phyloP scores from a whole-genome alignment of 2,113 vertebrate genomes.

The Colinus virginianus region DNA sequence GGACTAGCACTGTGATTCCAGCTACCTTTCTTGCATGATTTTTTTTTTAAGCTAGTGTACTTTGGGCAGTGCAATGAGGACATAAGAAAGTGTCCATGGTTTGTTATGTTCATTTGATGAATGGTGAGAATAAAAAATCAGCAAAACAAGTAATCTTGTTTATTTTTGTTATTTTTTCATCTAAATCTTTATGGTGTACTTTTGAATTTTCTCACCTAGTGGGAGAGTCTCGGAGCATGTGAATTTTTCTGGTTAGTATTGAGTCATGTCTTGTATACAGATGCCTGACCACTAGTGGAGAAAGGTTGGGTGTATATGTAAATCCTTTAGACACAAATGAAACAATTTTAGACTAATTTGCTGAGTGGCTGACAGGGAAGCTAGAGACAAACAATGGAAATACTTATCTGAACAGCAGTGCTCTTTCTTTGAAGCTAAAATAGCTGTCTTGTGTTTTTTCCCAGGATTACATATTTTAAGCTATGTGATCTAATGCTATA shows the following conservation, averaged over 20 bases:
- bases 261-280: not conserved
- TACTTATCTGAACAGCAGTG: not conserved
- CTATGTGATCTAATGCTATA: not conserved
- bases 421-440: not conserved
- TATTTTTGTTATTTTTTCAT: not conserved
- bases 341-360: not conserved
- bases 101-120: not conserved
- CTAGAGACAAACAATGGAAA: not conserved
- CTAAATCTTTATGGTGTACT: not conserved
- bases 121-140: not conserved
- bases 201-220: not conserved
- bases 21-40: not conserved
- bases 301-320: conserved; percentile 9
- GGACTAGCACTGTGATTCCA: not conserved
- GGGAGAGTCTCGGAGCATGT: not conserved
- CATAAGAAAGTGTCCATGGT: not conserved
- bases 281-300: not conserved
- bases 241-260: not conserved
- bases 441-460: not conserved
- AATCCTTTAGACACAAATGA: not conserved
- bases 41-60: not conserved
- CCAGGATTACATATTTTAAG: not conserved
- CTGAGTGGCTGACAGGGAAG: not conserved
- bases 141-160: not conserved
- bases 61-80: not conserved